Percentiles rank a stretch among this genome's conserved stretches.
These are phyloP conservation scores for Thymelicus acteon DNA, from an alignment of 2,888 invertebrate genomes.

Conservation along the genomic window DNA sequence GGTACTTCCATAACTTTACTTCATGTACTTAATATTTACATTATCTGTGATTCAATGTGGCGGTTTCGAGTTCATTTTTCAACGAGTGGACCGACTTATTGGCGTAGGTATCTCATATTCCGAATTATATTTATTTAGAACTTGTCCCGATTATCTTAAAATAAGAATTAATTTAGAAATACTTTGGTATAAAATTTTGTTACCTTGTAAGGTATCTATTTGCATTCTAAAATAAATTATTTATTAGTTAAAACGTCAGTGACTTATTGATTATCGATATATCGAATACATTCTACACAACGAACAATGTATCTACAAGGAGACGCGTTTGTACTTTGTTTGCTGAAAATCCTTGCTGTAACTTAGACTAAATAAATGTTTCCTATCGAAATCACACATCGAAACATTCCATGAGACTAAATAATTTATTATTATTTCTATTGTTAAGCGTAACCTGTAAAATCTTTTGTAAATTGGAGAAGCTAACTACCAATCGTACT, in stretches of 20 bases:
- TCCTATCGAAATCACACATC: constrained; percentile 22
- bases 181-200: constrained; percentile 2
- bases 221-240: no score
- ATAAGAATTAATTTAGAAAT: constrained; percentile 7
- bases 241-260: no score
- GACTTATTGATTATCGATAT: no score
- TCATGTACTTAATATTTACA: constrained; percentile 25
- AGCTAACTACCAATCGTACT: neutral
- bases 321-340: neutral
- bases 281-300: neutral
- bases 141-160: constrained; percentile 5
- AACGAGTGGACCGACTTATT: neutral
- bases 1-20: constrained; percentile 14
- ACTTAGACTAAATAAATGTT: neutral
- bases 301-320: neutral
- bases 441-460: neutral
- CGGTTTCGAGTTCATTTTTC: constrained; percentile 6
- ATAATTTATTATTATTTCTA: neutral
- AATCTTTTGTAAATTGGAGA: constrained; percentile 1
- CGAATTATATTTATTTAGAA: constrained; percentile 15
- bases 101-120: constrained; percentile 9
- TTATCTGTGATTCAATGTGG: constrained; percentile 26
- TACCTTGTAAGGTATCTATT: neutral
- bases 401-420: constrained; percentile 30
- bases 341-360: neutral